Evolutionary conservation across 2,797 vertebrate genomes (phyloP), one percentile per base, ranked within the genome.

Genomic region (Petrocephalus schoutedeni): DNA sequence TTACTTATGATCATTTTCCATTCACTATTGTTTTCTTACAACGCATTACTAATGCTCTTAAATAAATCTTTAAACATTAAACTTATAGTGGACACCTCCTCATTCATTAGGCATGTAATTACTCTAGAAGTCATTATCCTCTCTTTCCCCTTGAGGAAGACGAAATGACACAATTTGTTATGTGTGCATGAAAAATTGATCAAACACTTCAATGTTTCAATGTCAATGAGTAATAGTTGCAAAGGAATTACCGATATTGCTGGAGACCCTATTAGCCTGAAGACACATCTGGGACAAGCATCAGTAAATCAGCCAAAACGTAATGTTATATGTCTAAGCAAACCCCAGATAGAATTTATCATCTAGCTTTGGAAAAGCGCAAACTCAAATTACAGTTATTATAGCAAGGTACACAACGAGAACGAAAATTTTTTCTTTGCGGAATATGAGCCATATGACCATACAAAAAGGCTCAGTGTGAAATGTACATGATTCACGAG

Each of bases 71-170:
- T 54, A 32, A 56, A 64, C 10, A 87, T 7, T 87, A 87, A 21
- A 32, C 21, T 58, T 67, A 23, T 67, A 71, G 14, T 45, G 41
- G 21, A 53, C n/a, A 56, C 49, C 32, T 32, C 67, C 86, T 57
- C 8, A 10, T 71, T 88, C 83, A 90, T 91, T 89, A 58, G 45
- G 86, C 87, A 89, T 89, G 56, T 87, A 89, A 77, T 67, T 83
- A 88, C 88, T 90, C 87, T 89, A 57, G 49, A 71, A 86, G 87
- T 88, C 88, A 89, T 91, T 90, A 88, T 41, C 87, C 64, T 45
- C 10, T 74, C 41, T n/a, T 67, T 85, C 19, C 87, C 89, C 10
- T 32, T 84, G 45, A 86, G 85, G 88, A 85, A 88, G 86, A 57
- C 80, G 88, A 91, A 91, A 86, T 36, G 59, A 49, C 4, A 87